These are phyloP conservation scores for Pedionomus torquatus DNA, from an alignment of 2,113 vertebrate genomes.

Conservation along the genomic window DNA sequence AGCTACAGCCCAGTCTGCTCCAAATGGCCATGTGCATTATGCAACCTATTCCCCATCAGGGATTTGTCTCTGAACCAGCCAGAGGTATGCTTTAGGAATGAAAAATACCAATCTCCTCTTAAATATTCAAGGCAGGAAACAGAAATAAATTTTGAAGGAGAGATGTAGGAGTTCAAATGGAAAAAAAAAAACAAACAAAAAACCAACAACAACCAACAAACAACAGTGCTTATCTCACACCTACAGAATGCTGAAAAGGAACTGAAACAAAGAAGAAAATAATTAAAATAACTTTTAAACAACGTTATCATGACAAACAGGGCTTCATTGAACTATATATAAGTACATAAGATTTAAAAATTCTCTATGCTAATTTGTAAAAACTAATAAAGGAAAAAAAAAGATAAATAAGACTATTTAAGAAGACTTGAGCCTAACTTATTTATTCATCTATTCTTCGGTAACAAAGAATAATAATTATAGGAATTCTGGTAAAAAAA, in stretches of 20 bases:
- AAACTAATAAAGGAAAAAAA: not conserved
- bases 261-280: not conserved
- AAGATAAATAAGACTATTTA: not conserved
- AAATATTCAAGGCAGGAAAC: not conserved
- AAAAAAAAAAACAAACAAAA: not conserved
- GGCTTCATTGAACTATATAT: not conserved
- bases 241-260: not conserved
- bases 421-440: not conserved
- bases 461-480: not conserved
- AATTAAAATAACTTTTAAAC: not conserved
- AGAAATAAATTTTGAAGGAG: not conserved
- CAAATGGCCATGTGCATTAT: not conserved
- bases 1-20: not conserved
- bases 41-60: not conserved
- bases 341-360: not conserved
- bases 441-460: not conserved
- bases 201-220: not conserved
- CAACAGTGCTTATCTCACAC: not conserved
- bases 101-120: not conserved
- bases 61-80: not conserved
- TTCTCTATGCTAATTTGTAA: not conserved
- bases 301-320: not conserved
- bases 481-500: not conserved
- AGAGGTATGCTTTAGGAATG: not conserved
- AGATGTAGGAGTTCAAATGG: not conserved